Conservation (phyloP, 2,113 vertebrate genomes). For the Rhea pennata region DNA sequence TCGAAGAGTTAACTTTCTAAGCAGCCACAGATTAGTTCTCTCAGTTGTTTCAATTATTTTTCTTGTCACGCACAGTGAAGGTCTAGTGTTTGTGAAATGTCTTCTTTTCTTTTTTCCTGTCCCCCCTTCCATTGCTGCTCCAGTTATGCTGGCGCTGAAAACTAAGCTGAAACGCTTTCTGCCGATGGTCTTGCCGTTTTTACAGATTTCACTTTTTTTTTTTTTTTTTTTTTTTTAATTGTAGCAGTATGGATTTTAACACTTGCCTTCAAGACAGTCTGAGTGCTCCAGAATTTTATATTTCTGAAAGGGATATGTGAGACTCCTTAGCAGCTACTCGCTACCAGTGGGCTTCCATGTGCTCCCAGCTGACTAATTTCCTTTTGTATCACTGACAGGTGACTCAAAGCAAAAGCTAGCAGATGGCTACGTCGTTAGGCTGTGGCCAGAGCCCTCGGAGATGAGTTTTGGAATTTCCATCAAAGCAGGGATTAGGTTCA, state of each 20-base stretch:
- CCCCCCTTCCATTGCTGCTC: constrained; percentile 43
- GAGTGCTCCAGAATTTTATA: not conserved
- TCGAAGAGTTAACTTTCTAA: constrained; percentile 78
- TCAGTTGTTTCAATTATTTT: constrained; percentile 79
- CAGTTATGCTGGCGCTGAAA: constrained; percentile 61
- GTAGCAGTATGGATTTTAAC: not conserved
- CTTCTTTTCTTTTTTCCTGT: constrained; percentile 29
- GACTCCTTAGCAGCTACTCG: constrained; percentile 48
- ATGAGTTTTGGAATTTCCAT: constrained; percentile 61
- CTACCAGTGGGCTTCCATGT: constrained; percentile 64
- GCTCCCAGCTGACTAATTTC: constrained; percentile 74
- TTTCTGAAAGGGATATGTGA: constrained; percentile 33
- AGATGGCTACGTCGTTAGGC: constrained; percentile 45
- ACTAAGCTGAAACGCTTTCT: constrained; percentile 46
- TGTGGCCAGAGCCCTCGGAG: constrained; percentile 22
- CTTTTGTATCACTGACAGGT: constrained; percentile 75
- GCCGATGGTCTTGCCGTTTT: not conserved
- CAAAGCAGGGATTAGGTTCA: constrained; percentile 46
- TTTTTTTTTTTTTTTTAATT: not conserved
- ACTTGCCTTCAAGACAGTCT: constrained; percentile 22
- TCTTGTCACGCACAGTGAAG: constrained; percentile 77
- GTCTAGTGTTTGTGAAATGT: constrained; percentile 74
- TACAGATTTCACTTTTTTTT: not conserved
- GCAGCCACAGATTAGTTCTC: constrained; percentile 69
- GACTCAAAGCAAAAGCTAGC: constrained; percentile 66